Conservation (phyloP, 1,140 invertebrate species). For the Drosophila virilis region DNA sequence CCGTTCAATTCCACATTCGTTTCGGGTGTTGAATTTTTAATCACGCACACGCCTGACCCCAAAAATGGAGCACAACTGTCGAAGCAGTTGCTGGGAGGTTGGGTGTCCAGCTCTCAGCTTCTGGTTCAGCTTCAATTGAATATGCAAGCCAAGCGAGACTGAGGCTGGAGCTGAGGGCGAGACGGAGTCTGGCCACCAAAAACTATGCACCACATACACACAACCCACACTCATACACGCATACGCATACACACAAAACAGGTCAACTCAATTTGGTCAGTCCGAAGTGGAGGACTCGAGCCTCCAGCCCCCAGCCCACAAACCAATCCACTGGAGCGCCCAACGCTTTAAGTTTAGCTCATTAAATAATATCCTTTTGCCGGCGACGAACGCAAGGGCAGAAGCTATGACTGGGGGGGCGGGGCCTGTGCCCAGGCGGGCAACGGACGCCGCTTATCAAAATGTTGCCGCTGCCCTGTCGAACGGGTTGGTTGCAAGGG, state of each 20-base stretch:
- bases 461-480: constrained; percentile 74
- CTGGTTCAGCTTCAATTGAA: constrained; percentile 48
- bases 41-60: constrained; percentile 68
- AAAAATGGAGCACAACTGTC: constrained; percentile 23
- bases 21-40: constrained; percentile 82
- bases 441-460: constrained; percentile 62
- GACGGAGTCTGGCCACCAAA: constrained; percentile 24
- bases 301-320: constrained; percentile 4
- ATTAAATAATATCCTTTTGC: constrained; percentile 81
- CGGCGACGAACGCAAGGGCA: neutral
- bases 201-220: constrained; percentile 52
- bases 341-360: constrained; percentile 78
- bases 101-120: neutral
- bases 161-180: constrained; percentile 15
- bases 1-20: constrained; percentile 79
- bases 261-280: constrained; percentile 75
- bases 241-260: constrained; percentile 22
- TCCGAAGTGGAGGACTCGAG: neutral
- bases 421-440: constrained; percentile 12
- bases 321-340: constrained; percentile 29
- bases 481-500: constrained; percentile 45
- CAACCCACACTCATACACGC: constrained; percentile 7
- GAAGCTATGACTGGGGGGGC: constrained; percentile 18
- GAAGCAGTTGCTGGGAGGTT: neutral
- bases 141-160: constrained; percentile 66